phyloP scores from a whole-genome alignment of 2,888 invertebrate genomes.

The Muschampia plurimacula region DNA sequence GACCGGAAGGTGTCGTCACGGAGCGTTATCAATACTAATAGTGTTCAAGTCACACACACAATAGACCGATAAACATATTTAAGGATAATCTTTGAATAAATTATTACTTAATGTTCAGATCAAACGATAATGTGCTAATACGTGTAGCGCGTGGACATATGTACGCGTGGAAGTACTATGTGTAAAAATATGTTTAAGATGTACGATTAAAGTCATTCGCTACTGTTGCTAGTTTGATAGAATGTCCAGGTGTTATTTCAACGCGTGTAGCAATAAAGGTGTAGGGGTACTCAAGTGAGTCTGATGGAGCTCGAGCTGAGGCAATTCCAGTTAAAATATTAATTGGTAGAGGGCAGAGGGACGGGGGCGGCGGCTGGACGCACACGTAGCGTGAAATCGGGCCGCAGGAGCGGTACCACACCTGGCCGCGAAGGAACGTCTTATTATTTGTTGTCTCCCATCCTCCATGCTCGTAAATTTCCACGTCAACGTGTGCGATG shows the following conservation, averaged over 20 bases:
- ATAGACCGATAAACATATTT: constrained; percentile 55
- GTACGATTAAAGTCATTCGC: not conserved
- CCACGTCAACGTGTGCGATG: constrained; percentile 84
- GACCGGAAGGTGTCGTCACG: constrained; percentile 84
- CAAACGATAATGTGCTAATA: constrained; percentile 34
- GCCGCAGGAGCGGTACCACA: constrained; percentile 74
- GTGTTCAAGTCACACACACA: constrained; percentile 56
- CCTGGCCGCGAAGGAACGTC: constrained; percentile 74
- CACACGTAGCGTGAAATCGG: constrained; percentile 84
- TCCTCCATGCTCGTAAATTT: constrained; percentile 84
- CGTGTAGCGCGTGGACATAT: not conserved
- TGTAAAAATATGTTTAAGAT: not conserved
- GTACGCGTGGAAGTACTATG: not conserved
- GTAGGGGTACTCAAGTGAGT: constrained; percentile 60
- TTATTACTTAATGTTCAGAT: constrained; percentile 32
- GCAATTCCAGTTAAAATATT: constrained; percentile 79
- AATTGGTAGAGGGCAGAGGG: constrained; percentile 67
- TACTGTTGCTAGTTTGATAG: constrained; percentile 46
- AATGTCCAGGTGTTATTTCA: constrained; percentile 62
- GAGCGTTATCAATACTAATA: constrained; percentile 77
- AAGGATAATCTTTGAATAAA: constrained; percentile 47
- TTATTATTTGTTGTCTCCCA: constrained; percentile 85
- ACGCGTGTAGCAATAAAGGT: constrained; percentile 64
- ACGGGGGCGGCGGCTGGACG: constrained; percentile 59
- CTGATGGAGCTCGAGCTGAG: constrained; percentile 59